phyloP scores from a whole-genome alignment of 1,140 invertebrate species.

The Glossosoma conforme region DNA sequence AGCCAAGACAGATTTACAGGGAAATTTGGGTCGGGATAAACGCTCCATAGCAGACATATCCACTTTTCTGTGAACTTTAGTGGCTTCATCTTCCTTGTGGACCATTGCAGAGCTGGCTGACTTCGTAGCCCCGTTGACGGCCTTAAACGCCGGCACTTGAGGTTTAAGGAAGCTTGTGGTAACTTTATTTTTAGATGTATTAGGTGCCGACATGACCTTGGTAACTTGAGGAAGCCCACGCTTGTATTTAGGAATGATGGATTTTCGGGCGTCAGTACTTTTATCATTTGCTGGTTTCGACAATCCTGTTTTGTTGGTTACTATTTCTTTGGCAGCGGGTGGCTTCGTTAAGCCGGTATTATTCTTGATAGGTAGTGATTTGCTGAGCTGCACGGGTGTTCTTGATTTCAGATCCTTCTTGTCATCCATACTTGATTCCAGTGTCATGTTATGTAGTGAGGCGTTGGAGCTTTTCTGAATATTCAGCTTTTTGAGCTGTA shows the following conservation, averaged over 20 bases:
- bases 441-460: neutral
- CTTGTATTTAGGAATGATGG: neutral
- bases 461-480: conserved; percentile 4
- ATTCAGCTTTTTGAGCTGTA: conserved; percentile 13
- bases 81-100: conserved; percentile 3
- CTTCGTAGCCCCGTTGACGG: neutral
- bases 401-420: neutral
- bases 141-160: neutral
- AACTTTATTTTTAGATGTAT: no score
- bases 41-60: conserved; percentile 10
- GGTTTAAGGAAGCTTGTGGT: neutral
- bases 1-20: neutral
- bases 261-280: neutral
- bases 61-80: conserved; percentile 5
- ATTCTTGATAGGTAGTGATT: neutral
- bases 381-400: neutral
- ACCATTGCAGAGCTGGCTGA: neutral
- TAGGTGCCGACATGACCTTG: no score
- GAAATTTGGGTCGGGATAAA: conserved; percentile 8
- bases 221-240: no score
- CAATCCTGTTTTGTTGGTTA: neutral
- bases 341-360: neutral
- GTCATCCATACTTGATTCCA: neutral
- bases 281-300: neutral
- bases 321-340: conserved; percentile 1